Evolutionary conservation across 2,888 invertebrate species (phyloP).

Genomic region (Lochmaea capreae): DNA sequence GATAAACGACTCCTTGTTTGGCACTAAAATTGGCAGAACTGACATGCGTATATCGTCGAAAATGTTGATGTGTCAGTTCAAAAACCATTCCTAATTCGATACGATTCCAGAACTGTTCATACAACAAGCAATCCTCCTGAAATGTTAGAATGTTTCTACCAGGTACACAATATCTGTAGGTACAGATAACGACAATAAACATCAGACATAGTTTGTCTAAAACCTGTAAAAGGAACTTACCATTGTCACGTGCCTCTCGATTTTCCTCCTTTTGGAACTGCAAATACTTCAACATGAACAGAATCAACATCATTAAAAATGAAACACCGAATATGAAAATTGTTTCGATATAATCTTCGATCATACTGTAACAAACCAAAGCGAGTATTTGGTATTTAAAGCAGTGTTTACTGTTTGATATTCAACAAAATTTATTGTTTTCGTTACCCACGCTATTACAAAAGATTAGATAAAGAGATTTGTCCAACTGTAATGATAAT

Average conservation of each 20-base stretch:
- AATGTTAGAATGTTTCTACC: too few relatives aligned
- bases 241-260: not conserved
- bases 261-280: constrained; percentile 30
- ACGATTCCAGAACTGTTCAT: too few relatives aligned
- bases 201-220: too few relatives aligned
- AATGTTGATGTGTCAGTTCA: too few relatives aligned
- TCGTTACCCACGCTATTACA: not conserved
- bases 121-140: too few relatives aligned
- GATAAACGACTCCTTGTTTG: too few relatives aligned
- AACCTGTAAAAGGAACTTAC: not conserved
- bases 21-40: too few relatives aligned
- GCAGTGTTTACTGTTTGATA: constrained; percentile 7
- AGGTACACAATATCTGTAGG: too few relatives aligned
- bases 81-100: too few relatives aligned
- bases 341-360: constrained; percentile 30
- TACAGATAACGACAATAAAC: too few relatives aligned
- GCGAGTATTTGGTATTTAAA: not conserved
- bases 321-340: constrained; percentile 37
- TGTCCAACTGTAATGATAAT: not conserved
- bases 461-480: constrained; percentile 32
- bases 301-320: constrained; percentile 36
- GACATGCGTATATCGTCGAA: too few relatives aligned
- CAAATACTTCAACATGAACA: constrained; percentile 38
- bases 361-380: constrained; percentile 1
- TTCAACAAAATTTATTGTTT: constrained; percentile 16